phyloP scores from a whole-genome alignment of 2,113 vertebrate species.

The Pollachius pollachius region DNA sequence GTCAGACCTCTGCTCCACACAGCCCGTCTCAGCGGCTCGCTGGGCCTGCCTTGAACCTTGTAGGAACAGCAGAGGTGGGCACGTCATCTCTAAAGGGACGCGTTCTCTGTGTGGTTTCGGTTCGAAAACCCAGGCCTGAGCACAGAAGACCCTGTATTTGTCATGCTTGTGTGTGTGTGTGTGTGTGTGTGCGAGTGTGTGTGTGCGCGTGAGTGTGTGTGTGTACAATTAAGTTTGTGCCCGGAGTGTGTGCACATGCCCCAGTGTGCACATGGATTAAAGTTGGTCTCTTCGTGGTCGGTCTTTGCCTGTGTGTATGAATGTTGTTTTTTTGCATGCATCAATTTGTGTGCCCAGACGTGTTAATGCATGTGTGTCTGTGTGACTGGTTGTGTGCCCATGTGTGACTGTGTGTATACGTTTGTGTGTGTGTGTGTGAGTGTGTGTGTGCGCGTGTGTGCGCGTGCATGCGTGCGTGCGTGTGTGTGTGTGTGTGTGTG shows the following conservation, averaged over 20 bases:
- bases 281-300: background rate
- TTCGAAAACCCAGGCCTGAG: no score
- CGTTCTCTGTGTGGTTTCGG: no score
- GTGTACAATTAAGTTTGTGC: background rate
- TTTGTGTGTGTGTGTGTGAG: background rate
- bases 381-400: slow-evolving; percentile 4
- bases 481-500: slow-evolving; percentile 39
- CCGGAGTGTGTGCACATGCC: background rate
- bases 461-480: no score
- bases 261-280: no score
- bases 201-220: background rate
- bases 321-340: slow-evolving; percentile 20
- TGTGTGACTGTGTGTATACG: background rate
- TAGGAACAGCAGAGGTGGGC: no score
- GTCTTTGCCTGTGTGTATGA: background rate
- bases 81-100: no score
- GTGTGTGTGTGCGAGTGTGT: background rate
- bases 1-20: no score
- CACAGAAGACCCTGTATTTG: no score
- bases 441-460: no score
- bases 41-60: no score
- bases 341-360: slow-evolving; percentile 25
- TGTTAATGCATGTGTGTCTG: background rate
- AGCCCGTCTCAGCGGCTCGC: no score
- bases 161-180: background rate